These are phyloP conservation scores for Helostoma temminkii DNA, from an alignment of 2,797 vertebrate species.

Conservation along the genomic window DNA sequence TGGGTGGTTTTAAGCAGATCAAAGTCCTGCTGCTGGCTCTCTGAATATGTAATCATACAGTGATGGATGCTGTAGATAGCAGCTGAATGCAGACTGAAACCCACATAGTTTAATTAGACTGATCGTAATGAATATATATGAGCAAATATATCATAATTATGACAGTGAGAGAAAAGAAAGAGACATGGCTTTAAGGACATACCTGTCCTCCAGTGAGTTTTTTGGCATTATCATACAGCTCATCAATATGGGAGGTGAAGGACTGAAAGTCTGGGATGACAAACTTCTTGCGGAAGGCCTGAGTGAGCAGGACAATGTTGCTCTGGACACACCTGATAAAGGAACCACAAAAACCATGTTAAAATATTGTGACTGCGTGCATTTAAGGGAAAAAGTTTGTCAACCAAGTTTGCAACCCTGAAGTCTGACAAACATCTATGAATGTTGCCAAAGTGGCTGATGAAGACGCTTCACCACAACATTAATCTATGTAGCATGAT, in stretches of 20 bases:
- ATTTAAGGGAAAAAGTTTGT: slow-evolving; percentile 56
- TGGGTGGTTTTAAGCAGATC: not conserved
- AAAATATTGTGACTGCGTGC: slow-evolving; percentile 62
- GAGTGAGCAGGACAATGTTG: slow-evolving; percentile 98
- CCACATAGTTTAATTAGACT: slow-evolving; percentile 5
- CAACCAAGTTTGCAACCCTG: slow-evolving; percentile 40
- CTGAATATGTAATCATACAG: slow-evolving; percentile 1
- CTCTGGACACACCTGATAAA: slow-evolving; percentile 95
- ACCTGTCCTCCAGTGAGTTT: slow-evolving; percentile 95
- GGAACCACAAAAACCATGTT: slow-evolving; percentile 71
- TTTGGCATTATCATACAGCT: slow-evolving; percentile 93
- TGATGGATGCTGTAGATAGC: slow-evolving; percentile 10
- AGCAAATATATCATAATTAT: slow-evolving; percentile 23
- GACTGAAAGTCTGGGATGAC: slow-evolving; percentile 98
- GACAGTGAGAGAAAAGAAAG: slow-evolving; percentile 1
- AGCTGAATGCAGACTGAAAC: slow-evolving; percentile 20
- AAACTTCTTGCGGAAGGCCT: slow-evolving; percentile 99
- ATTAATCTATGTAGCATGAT: slow-evolving; percentile 12
- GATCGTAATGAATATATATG: slow-evolving; percentile 44
- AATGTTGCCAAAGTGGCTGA: slow-evolving; percentile 34
- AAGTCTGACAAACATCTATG: slow-evolving; percentile 71
- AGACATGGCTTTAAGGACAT: slow-evolving; percentile 58
- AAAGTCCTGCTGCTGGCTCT: not conserved
- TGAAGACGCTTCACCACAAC: slow-evolving; percentile 44
- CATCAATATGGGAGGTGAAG: slow-evolving; percentile 96